These are phyloP conservation scores for Trachops cirrhosus DNA, from an alignment of 2,797 vertebrate species.

Conservation along the genomic window DNA sequence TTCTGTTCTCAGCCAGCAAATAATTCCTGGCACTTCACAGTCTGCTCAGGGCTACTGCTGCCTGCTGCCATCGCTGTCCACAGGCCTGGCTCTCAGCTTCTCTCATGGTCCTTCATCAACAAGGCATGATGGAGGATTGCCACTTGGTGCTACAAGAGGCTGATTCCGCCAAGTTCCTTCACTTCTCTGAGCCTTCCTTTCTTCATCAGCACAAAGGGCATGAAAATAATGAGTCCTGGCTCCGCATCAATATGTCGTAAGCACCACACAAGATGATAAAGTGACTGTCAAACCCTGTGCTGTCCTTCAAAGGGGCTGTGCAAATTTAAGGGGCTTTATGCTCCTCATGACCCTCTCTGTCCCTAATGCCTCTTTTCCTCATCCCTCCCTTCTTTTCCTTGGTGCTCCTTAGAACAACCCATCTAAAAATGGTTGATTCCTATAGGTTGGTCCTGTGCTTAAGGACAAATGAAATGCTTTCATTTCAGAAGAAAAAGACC, in stretches of 20 bases:
- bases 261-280: fast-evolving
- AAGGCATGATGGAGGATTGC: fast-evolving
- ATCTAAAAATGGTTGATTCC: not conserved
- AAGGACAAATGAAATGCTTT: not conserved
- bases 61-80: fast-evolving
- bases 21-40: not conserved
- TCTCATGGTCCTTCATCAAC: not conserved
- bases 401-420: not conserved
- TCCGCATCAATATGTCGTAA: not conserved
- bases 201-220: not conserved
- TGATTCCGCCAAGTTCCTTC: too few relatives aligned
- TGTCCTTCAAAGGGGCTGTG: not conserved
- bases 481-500: not conserved
- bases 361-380: not conserved
- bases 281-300: not conserved
- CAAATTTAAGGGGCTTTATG: not conserved
- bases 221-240: fast-evolving
- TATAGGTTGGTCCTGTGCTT: not conserved
- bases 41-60: not conserved
- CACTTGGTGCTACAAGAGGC: not conserved
- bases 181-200: not conserved
- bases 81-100: not conserved
- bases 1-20: not conserved
- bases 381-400: not conserved
- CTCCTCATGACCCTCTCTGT: not conserved